Percentiles rank a stretch among this genome's conserved stretches.
phyloP scores from a whole-genome alignment of 2,113 vertebrate species.

The Hydropotes inermis region DNA sequence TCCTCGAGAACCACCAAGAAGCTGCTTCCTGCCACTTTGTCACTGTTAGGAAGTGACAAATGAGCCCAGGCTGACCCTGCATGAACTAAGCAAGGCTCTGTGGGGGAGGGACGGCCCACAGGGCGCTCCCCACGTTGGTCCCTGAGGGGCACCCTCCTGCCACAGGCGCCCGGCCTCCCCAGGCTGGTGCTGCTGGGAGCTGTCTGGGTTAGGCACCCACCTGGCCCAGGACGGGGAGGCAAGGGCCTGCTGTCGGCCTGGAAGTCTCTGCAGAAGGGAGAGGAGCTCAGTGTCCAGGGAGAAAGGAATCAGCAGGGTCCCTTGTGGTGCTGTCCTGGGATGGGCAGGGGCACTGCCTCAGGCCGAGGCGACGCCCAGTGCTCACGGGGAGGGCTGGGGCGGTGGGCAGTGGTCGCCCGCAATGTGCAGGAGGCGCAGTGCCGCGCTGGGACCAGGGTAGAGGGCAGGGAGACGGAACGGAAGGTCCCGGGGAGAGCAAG shows the following conservation, averaged over 20 bases:
- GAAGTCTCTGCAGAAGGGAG: neutral
- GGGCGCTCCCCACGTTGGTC: neutral
- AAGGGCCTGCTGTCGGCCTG: neutral
- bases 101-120: fast-evolving
- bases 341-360: neutral
- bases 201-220: fast-evolving
- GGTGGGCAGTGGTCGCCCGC: neutral
- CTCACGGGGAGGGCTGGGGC: fast-evolving
- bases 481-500: neutral
- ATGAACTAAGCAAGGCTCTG: neutral
- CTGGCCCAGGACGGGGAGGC: fast-evolving
- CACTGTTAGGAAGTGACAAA: neutral
- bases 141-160: no score
- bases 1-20: neutral
- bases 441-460: fast-evolving
- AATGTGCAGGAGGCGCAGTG: neutral
- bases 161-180: fast-evolving
- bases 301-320: no score
- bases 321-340: fast-evolving
- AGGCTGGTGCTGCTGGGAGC: fast-evolving
- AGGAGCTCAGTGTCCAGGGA: neutral
- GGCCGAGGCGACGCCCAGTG: fast-evolving
- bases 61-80: neutral
- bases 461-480: neutral
- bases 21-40: slow-evolving; percentile 10